Base-by-base conservation (phyloP, 2,113 vertebrate genomes). In the Catharus bicknelli region DNA sequence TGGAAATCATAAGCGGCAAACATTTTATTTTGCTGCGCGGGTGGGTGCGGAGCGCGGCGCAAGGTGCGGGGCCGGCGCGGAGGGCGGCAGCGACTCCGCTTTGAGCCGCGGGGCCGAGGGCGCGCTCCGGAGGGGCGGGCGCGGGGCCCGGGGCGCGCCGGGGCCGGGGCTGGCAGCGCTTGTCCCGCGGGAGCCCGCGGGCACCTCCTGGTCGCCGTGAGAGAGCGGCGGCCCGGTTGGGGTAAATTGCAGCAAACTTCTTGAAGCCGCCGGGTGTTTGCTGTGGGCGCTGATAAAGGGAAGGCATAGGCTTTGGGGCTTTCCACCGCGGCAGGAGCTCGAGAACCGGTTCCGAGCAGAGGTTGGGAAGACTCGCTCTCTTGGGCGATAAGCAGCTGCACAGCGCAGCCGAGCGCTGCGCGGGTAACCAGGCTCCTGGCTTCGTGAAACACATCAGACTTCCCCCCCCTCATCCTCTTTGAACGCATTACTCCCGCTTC, bases 1-100 rank as follows among this genome's bases (percentile, higher is more conserved):
- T 96, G 72, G 74, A 94, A 94, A 93, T 90, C 81, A 93, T 94
- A 95, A 95, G 96, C 94, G 84, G 80, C 92, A 78, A 96, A 95
- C 86, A 53, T 83, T 87, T 94, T 70, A 48, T 86, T 94, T 84
- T 38, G 11, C 57, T 75, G 29, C 81, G 68, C 88, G 83, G 47
- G 80, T 76, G 87, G 61, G 73, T 58, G 90, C 67, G 20, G 67
- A 72, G 67, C 47, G 77, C 62, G 63, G 72, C 20, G 89, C 84
- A 92, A 95, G 94, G 90, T 96, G 94, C 94, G 86, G 75, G 50
- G 45, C 21, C 0, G 70, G 32, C 42, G 59, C 84, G 88, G 85
- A 84, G 68, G 29, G 82, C 54, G 57, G 58, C 34, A 27, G 32
- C 63, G 81, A 1, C 58, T 83, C 43, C 67, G 16, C 11, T 3